A percentile compares a stretch with the other conserved stretches of the same genome.
phyloP scores from a whole-genome alignment of 1,140 invertebrate genomes.

The Cotesia glomerata region DNA sequence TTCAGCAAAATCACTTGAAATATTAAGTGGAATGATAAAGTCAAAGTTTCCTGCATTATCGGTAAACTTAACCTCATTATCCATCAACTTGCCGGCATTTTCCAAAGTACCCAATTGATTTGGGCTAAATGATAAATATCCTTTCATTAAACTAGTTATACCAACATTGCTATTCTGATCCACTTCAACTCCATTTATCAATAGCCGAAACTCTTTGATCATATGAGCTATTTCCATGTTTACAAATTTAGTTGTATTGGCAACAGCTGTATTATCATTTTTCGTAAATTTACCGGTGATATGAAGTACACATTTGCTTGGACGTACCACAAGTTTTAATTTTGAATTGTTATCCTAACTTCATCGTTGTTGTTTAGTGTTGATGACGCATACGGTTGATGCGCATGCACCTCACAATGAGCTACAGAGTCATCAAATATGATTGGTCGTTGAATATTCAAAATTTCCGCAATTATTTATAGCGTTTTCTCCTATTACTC shows the following conservation, averaged over 20 bases:
- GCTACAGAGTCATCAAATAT: constrained; percentile 37
- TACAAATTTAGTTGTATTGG: constrained; percentile 32
- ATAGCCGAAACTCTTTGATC: constrained; percentile 60
- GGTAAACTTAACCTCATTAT: constrained; percentile 26
- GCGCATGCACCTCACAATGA: too few relatives aligned
- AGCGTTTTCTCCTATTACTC: too few relatives aligned
- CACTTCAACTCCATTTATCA: constrained; percentile 57
- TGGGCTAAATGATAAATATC: constrained; percentile 40
- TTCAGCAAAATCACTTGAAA: constrained; percentile 58
- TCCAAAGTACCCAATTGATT: too few relatives aligned
- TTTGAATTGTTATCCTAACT: constrained; percentile 26
- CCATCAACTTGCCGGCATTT: too few relatives aligned
- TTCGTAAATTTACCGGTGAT: background rate
- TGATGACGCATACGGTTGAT: background rate
- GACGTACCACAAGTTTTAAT: constrained; percentile 52
- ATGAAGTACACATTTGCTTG: background rate
- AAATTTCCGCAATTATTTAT: constrained; percentile 15
- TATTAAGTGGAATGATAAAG: constrained; percentile 51
- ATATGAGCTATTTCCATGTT: constrained; percentile 55
- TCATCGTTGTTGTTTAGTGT: background rate
- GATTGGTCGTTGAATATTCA: constrained; percentile 34
- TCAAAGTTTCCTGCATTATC: constrained; percentile 46
- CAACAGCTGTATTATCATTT: background rate
- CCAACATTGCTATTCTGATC: constrained; percentile 55
- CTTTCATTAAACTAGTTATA: constrained; percentile 54